Conservation (phyloP, 1,140 invertebrate genomes). For the Monochamus saltuarius region DNA sequence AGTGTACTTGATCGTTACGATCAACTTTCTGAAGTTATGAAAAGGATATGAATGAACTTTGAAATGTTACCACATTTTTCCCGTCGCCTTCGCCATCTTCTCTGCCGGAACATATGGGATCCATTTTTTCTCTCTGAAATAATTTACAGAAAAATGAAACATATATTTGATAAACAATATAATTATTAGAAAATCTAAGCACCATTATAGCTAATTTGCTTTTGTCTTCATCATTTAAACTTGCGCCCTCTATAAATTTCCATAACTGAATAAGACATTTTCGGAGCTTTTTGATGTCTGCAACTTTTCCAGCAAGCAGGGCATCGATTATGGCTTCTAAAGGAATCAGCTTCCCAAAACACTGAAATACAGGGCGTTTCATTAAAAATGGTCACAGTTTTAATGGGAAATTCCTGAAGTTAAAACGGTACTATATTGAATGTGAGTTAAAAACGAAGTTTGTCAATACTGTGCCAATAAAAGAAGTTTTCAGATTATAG, state of each 20-base stretch:
- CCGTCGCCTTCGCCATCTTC: background rate
- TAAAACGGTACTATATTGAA: too few species aligned
- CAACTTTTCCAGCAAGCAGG: constrained; percentile 54
- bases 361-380: constrained; percentile 26
- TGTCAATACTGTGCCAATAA: too few species aligned
- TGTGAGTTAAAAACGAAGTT: too few species aligned
- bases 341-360: constrained; percentile 48
- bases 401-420: background rate
- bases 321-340: constrained; percentile 55
- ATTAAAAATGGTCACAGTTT: constrained; percentile 5
- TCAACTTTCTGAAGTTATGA: too few species aligned
- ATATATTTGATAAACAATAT: background rate
- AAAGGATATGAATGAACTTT: too few species aligned
- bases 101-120: background rate
- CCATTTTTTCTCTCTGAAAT: background rate
- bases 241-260: constrained; percentile 20
- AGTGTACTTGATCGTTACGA: too few species aligned
- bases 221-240: constrained; percentile 29
- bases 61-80: background rate
- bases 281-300: constrained; percentile 49
- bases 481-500: too few species aligned
- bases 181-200: constrained; percentile 7
- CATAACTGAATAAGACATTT: constrained; percentile 43
- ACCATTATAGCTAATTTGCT: constrained; percentile 28
- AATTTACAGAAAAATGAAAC: constrained; percentile 1